phyloP scores from a whole-genome alignment of 1,140 invertebrate genomes.

The Temnothorax longispinosus region DNA sequence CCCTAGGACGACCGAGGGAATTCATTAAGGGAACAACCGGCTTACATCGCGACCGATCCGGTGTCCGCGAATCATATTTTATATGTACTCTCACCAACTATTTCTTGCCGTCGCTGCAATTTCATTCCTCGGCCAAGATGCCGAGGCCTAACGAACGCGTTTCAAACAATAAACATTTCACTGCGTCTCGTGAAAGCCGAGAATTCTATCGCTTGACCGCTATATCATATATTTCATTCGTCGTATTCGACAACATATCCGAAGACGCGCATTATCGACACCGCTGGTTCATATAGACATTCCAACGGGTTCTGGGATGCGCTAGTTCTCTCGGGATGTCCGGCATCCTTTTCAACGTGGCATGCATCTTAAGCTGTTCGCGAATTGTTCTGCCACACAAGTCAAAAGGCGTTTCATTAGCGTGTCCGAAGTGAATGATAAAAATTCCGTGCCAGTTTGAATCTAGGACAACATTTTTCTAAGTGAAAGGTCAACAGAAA shows the following conservation, averaged over 20 bases:
- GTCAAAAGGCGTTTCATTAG: constrained; percentile 18
- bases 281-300: neutral
- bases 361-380: neutral
- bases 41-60: neutral
- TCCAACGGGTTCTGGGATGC: constrained; percentile 32
- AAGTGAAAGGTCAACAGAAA: neutral
- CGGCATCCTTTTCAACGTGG: constrained; percentile 3
- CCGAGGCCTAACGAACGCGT: neutral
- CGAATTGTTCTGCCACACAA: constrained; percentile 17
- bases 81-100: constrained; percentile 9
- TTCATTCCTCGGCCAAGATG: neutral
- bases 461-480: constrained; percentile 23
- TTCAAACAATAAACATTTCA: constrained; percentile 34
- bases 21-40: constrained; percentile 49
- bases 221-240: constrained; percentile 12
- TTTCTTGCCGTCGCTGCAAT: constrained; percentile 17
- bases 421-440: neutral
- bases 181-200: neutral
- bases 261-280: constrained; percentile 8
- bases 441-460: constrained; percentile 6
- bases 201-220: neutral
- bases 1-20: constrained; percentile 32
- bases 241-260: constrained; percentile 9
- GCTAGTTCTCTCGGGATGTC: constrained; percentile 1
- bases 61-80: neutral